phyloP scores from a whole-genome alignment of 1,140 invertebrate genomes.

The Daktulosphaira vitifoliae region DNA sequence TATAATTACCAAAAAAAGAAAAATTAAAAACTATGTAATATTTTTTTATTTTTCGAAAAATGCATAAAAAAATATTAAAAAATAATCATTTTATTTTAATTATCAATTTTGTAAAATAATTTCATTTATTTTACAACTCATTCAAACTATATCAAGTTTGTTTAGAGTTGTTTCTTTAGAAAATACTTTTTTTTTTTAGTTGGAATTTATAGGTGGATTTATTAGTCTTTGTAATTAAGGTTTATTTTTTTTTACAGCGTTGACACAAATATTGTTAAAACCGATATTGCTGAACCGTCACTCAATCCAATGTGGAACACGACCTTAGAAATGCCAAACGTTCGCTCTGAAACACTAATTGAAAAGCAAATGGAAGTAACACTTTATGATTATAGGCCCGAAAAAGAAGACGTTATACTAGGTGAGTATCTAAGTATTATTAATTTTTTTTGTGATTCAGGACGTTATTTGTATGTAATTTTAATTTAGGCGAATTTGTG shows the following conservation, averaged over 20 bases:
- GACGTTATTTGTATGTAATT: background rate
- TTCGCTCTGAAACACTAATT: constrained; percentile 65
- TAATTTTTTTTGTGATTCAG: background rate
- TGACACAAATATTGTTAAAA: constrained; percentile 62
- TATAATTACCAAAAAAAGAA: too few species aligned
- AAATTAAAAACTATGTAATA: too few species aligned
- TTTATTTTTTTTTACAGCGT: constrained; percentile 52
- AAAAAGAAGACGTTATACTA: constrained; percentile 70
- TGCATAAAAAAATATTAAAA: too few species aligned
- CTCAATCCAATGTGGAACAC: constrained; percentile 84
- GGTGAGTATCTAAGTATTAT: constrained; percentile 44
- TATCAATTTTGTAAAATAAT: too few species aligned
- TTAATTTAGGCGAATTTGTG: constrained; percentile 54
- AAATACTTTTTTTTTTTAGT: too few species aligned
- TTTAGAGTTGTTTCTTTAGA: too few species aligned
- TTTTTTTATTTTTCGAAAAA: too few species aligned
- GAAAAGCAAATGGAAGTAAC: constrained; percentile 73
- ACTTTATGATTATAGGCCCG: constrained; percentile 75
- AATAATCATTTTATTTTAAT: too few species aligned
- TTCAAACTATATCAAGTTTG: too few species aligned
- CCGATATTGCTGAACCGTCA: constrained; percentile 69
- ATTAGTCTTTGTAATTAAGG: too few species aligned
- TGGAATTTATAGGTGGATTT: too few species aligned
- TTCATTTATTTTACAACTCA: too few species aligned
- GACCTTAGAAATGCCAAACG: constrained; percentile 68